Percentiles rank a stretch among this genome's conserved stretches.
Evolutionary conservation across 2,797 vertebrate species (phyloP).

Genomic region (Bradypodion pumilum): DNA sequence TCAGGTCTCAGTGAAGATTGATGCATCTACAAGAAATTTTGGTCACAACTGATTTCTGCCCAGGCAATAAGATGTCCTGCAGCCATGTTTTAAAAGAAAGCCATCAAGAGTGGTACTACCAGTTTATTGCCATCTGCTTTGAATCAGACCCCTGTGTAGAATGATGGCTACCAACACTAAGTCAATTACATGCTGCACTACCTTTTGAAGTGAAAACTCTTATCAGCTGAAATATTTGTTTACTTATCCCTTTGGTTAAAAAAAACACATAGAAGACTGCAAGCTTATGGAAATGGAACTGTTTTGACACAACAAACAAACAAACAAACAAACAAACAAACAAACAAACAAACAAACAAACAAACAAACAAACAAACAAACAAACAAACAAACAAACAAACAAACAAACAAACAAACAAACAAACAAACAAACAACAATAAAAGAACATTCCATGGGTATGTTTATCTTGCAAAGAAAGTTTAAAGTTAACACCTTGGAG

Average conservation of each 20-base stretch:
- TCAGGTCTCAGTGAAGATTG: not conserved
- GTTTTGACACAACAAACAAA: slow-evolving; percentile 56
- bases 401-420: slow-evolving; percentile 34
- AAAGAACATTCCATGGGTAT: slow-evolving; percentile 44
- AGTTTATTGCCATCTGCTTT: slow-evolving; percentile 74
- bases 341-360: slow-evolving; percentile 37
- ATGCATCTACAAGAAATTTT: not conserved
- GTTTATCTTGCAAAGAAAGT: slow-evolving; percentile 61
- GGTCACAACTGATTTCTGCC: not conserved
- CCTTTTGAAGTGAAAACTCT: slow-evolving; percentile 30
- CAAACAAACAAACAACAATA: slow-evolving; percentile 34
- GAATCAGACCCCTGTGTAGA: slow-evolving; percentile 66
- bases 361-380: slow-evolving; percentile 34
- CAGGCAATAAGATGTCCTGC: not conserved
- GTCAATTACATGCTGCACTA: slow-evolving; percentile 54
- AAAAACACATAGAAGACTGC: slow-evolving; percentile 55
- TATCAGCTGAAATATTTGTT: slow-evolving; percentile 42
- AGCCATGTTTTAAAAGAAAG: too few relatives aligned
- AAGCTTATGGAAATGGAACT: slow-evolving; percentile 55
- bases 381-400: slow-evolving; percentile 53
- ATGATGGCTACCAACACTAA: slow-evolving; percentile 68
- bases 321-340: slow-evolving; percentile 36
- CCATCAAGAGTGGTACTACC: too few relatives aligned
- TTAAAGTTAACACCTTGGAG: slow-evolving; percentile 64
- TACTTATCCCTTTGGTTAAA: slow-evolving; percentile 61